Evolutionary conservation across 2,113 vertebrate genomes (phyloP).

Genomic region (Bungarus multicinctus): DNA sequence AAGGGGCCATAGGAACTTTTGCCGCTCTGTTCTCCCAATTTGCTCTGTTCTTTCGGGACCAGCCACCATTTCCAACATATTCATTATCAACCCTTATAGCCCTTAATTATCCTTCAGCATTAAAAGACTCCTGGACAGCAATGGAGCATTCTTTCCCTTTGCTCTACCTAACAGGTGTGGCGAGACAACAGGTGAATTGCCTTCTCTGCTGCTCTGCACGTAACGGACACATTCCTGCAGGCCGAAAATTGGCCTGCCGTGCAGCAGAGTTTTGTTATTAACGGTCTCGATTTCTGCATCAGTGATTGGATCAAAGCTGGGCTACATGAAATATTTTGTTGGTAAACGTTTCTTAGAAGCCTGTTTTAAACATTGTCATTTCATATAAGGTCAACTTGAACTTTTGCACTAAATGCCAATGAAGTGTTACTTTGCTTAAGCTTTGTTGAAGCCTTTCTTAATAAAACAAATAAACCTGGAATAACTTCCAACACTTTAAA

Average conservation of each 20-base stretch:
- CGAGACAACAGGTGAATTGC: neutral
- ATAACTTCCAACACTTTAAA: slow-evolving; percentile 48
- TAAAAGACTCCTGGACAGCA: neutral
- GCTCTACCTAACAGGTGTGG: neutral
- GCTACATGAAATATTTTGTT: slow-evolving; percentile 39
- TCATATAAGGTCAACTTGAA: slow-evolving; percentile 57
- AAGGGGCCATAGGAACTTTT: neutral
- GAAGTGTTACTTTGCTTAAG: slow-evolving; percentile 72
- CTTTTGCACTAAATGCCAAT: slow-evolving; percentile 74
- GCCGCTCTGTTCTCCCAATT: neutral
- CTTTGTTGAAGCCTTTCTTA: slow-evolving; percentile 62
- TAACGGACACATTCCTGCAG: neutral
- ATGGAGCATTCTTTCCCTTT: neutral
- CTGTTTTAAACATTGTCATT: slow-evolving; percentile 57
- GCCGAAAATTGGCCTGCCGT: neutral
- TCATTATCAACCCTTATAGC: neutral
- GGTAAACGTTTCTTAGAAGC: slow-evolving; percentile 55
- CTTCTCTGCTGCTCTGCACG: neutral
- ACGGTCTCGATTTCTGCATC: neutral
- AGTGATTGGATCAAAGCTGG: neutral
- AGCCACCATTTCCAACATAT: neutral
- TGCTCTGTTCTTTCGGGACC: neutral
- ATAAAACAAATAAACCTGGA: slow-evolving; percentile 35
- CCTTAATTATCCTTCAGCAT: neutral
- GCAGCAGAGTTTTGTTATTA: neutral